phyloP scores from a whole-genome alignment of 2,797 vertebrate genomes.

The Anabas testudineus region DNA sequence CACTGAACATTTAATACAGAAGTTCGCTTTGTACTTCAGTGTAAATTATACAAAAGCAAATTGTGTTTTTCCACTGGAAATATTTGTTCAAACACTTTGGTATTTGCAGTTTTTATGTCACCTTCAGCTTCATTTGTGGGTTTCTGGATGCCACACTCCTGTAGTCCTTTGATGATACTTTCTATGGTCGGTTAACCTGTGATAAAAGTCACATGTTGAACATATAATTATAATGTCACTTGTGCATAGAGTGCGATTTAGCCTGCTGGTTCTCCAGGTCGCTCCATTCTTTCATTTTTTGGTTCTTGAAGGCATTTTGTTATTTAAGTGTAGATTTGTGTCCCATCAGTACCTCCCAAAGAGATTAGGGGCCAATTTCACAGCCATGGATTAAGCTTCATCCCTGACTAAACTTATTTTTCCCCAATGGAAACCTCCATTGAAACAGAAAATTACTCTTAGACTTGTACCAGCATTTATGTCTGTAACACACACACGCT shows the following conservation, averaged over 20 bases:
- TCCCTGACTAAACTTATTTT: conserved; percentile 60
- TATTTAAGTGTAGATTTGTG: conserved; percentile 53
- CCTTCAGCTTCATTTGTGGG: background rate
- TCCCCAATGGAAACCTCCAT: conserved; percentile 45
- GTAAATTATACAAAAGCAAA: background rate
- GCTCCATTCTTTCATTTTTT: conserved; percentile 15
- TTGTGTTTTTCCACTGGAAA: background rate
- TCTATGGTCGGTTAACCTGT: conserved; percentile 1
- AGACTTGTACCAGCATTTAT: conserved; percentile 37
- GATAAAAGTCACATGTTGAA: conserved; percentile 38
- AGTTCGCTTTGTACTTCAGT: background rate
- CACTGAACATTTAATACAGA: background rate
- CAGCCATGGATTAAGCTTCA: conserved; percentile 62
- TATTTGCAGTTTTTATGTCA: conserved; percentile 1
- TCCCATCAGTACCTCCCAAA: conserved; percentile 56
- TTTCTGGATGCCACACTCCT: background rate
- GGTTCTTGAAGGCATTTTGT: conserved; percentile 44
- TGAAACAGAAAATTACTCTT: conserved; percentile 60
- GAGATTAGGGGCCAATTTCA: conserved; percentile 64
- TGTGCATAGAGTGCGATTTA: background rate
- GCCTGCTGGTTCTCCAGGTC: conserved; percentile 15
- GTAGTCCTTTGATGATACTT: conserved; percentile 16
- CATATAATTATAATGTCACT: conserved; percentile 44
- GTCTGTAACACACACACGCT: conserved; percentile 17
- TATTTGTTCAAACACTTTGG: background rate